Conservation (phyloP, 1,140 invertebrate species). For the Akabosia matsudoensis region DNA sequence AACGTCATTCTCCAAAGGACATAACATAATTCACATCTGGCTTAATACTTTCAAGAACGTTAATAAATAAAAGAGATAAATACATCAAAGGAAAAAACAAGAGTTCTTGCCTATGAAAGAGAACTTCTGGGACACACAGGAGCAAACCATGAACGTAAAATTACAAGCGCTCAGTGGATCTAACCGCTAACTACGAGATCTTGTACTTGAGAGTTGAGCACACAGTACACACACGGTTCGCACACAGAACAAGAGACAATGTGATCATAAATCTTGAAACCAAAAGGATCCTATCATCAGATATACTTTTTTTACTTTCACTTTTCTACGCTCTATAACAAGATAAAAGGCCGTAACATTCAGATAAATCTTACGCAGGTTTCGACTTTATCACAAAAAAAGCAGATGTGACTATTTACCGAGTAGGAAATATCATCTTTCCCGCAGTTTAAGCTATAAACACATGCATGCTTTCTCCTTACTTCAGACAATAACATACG, state of each 20-base stretch:
- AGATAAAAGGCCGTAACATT: neutral
- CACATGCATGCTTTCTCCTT: too few relatives aligned
- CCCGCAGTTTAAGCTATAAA: too few relatives aligned
- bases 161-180: too few relatives aligned
- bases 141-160: too few relatives aligned
- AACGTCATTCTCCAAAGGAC: constrained; percentile 4
- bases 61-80: neutral
- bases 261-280: constrained; percentile 13
- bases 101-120: neutral
- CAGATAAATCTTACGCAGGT: too few relatives aligned
- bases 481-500: too few relatives aligned
- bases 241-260: constrained; percentile 11
- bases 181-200: too few relatives aligned
- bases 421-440: constrained; percentile 1
- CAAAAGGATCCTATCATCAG: constrained; percentile 15
- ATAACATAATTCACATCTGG: constrained; percentile 17
- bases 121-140: neutral
- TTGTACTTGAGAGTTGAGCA: neutral
- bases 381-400: too few relatives aligned
- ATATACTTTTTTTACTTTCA: neutral
- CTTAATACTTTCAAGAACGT: constrained; percentile 7
- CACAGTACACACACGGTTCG: neutral
- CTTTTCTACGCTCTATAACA: too few relatives aligned
- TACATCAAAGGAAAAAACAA: neutral
- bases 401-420: too few relatives aligned